These are phyloP conservation scores for Procambarus clarkii DNA, from an alignment of 1,140 invertebrate genomes.

Conservation along the genomic window DNA sequence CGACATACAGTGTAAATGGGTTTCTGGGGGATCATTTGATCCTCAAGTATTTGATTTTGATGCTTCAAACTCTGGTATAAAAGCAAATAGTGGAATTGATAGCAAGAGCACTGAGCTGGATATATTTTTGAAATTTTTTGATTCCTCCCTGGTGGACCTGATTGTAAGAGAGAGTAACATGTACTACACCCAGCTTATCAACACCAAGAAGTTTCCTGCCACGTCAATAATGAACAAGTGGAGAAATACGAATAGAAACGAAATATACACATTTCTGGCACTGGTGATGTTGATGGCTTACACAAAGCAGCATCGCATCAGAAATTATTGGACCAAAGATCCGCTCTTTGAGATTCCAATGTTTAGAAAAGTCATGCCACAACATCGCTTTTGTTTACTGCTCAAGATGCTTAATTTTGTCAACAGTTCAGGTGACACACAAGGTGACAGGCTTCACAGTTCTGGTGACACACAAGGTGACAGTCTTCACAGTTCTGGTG, in stretches of 20 bases:
- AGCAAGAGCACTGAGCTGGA: not conserved
- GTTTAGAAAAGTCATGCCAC: not conserved
- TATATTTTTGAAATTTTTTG: not conserved
- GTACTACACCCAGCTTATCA: not conserved
- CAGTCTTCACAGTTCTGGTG: too few species aligned
- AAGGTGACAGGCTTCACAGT: too few species aligned
- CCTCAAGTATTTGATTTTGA: not conserved
- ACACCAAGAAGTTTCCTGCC: not conserved
- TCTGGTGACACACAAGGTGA: too few species aligned
- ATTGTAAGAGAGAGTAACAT: not conserved
- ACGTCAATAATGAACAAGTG: constrained; percentile 1
- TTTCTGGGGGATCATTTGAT: not conserved
- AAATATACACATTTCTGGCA: not conserved
- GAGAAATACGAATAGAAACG: too few species aligned
- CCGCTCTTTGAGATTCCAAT: not conserved
- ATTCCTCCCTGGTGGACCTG: not conserved
- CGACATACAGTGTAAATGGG: not conserved
- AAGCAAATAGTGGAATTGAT: not conserved
- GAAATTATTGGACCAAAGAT: not conserved
- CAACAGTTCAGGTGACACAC: not conserved
- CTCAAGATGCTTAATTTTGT: not conserved
- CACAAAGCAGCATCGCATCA: not conserved
- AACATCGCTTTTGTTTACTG: not conserved
- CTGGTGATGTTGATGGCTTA: not conserved
- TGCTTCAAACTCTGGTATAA: not conserved